Evolutionary conservation across 2,888 invertebrate species (phyloP).

Genomic region (Stramonita haemastoma): DNA sequence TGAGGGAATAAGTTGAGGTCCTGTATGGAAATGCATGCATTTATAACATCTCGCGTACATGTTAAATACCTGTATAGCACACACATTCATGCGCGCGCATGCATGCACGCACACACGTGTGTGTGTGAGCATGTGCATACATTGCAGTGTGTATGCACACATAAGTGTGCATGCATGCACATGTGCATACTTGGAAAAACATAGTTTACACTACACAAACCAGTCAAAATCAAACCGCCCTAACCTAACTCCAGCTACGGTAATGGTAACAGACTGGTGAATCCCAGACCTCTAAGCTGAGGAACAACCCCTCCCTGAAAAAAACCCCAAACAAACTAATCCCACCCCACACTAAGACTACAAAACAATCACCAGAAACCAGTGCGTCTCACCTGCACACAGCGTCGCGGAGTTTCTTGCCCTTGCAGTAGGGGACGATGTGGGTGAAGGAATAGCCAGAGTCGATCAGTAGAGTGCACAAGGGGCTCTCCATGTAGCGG

Average conservation of each 20-base stretch:
- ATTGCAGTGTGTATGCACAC: too few species aligned
- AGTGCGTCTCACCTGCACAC: slow-evolving; percentile 70
- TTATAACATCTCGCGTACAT: too few species aligned
- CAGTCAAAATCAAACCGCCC: too few species aligned
- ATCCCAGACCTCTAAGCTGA: not conserved
- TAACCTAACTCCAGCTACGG: not conserved
- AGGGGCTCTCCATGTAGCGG: slow-evolving; percentile 78
- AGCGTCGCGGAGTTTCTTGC: slow-evolving; percentile 84
- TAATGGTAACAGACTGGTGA: not conserved
- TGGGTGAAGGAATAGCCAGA: slow-evolving; percentile 97
- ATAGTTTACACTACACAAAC: too few species aligned
- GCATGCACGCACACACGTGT: too few species aligned
- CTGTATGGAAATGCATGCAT: too few species aligned
- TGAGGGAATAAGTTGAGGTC: too few species aligned
- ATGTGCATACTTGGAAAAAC: not conserved
- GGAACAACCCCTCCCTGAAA: not conserved
- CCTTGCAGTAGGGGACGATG: slow-evolving; percentile 87
- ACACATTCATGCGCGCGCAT: not conserved
- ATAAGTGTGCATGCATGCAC: too few species aligned
- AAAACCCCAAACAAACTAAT: not conserved
- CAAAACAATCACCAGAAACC: not conserved
- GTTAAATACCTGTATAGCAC: not conserved
- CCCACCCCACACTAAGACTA: not conserved
- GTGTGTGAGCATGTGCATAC: too few species aligned
- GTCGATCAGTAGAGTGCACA: slow-evolving; percentile 85